Evolutionary conservation across 2,888 invertebrate genomes (phyloP).

Genomic region (Monochamus alternatus): DNA sequence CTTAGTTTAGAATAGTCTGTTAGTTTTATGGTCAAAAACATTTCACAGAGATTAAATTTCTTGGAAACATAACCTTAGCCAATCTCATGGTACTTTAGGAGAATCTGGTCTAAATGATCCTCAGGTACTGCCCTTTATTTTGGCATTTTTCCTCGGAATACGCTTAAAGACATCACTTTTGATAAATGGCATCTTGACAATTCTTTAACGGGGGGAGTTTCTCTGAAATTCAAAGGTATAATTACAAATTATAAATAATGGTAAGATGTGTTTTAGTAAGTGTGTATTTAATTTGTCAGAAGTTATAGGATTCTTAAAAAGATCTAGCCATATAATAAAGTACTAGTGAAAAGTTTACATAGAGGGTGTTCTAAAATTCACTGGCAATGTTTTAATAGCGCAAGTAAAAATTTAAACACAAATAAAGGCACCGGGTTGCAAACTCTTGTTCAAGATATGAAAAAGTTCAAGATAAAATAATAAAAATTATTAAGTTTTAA

Average conservation of each 20-base stretch:
- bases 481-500: too few species aligned
- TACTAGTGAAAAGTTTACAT: too few species aligned
- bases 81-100: constrained; percentile 17
- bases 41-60: constrained; percentile 12
- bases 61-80: constrained; percentile 6
- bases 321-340: too few species aligned
- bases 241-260: constrained; percentile 10
- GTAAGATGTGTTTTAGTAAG: too few species aligned
- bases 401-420: too few species aligned
- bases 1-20: neutral
- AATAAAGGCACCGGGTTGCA: too few species aligned
- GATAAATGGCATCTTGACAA: constrained; percentile 14
- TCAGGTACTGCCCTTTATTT: constrained; percentile 23
- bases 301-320: too few species aligned
- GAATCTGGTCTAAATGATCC: neutral
- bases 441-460: too few species aligned
- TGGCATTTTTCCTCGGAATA: constrained; percentile 8
- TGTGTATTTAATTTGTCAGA: too few species aligned
- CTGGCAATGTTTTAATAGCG: too few species aligned
- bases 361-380: too few species aligned
- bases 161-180: neutral
- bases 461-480: too few species aligned
- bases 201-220: neutral
- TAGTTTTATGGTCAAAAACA: neutral
- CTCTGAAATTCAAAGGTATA: neutral